Evolutionary conservation across 2,888 invertebrate species (phyloP).

Genomic region (Branchellion lobata): DNA sequence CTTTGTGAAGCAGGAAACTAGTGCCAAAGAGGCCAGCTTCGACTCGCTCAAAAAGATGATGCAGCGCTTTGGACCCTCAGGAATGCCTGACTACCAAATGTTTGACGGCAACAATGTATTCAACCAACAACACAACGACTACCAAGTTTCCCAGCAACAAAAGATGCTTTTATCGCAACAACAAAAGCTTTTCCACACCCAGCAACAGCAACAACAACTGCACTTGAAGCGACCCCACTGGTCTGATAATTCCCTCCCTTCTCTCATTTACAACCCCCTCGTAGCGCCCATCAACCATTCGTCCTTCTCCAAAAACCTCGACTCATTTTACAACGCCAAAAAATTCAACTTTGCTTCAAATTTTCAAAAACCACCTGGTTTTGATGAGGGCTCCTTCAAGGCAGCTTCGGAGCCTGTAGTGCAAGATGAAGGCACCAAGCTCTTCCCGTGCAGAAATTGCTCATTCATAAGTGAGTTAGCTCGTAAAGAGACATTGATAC

Average conservation of each 20-base stretch:
- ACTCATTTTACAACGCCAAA: background rate
- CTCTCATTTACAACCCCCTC: background rate
- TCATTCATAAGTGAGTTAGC: slow-evolving; percentile 5
- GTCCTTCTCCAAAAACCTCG: background rate
- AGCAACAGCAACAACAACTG: background rate
- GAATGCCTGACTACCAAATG: background rate
- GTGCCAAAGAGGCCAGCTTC: background rate
- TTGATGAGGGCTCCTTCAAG: background rate
- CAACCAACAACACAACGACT: slow-evolving; percentile 6
- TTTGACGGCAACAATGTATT: background rate
- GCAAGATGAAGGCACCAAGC: background rate
- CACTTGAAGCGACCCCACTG: background rate
- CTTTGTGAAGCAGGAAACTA: background rate
- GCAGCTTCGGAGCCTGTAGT: background rate
- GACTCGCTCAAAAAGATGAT: slow-evolving; percentile 36
- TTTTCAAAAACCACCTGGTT: background rate
- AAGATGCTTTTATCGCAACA: background rate
- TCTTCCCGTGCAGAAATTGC: slow-evolving; percentile 28
- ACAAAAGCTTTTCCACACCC: slow-evolving; percentile 1
- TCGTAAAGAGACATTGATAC: no score
- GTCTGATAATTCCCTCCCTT: background rate
- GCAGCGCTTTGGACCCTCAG: slow-evolving; percentile 24
- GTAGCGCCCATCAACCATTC: background rate
- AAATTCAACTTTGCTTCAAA: background rate
- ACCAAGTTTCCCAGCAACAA: background rate